Base-by-base conservation (phyloP, 2,888 invertebrate species). In the Drosophila vallismaia region DNA sequence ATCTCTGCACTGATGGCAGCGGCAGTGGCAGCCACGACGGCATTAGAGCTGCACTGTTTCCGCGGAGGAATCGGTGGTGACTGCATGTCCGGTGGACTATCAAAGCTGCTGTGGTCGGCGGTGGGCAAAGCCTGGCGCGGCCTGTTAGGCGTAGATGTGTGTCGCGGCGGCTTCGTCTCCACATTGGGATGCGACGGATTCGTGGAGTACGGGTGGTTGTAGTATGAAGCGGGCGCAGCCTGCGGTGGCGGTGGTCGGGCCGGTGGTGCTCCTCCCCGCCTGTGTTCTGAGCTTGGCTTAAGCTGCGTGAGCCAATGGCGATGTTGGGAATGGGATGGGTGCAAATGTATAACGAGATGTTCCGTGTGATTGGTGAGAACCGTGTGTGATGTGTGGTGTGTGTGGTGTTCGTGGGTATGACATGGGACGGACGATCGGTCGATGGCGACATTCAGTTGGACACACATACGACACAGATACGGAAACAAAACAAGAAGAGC, bases 21-120 rank as follows among this genome's bases (percentile, higher is more conserved):
- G 6, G 89, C 89, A 5, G 88, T 85, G 56, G 77, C 76, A 0
- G 88, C 86, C 38, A 82, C 82, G 3, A 86, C 77, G 24, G 82
- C 78, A 66, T 85, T 84, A 6, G 73, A 56, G 59, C 84, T 79
- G 45, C 85, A 81, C 71, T 77, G 88, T 38, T 86, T 83, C 24
- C 90, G 77, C 29, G 91, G 91, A 12, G 92, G 92, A 52, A 92
- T 88, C 4, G 92, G 92, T 12, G 92, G 92, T 46, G 92, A 91
- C 49, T 89, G 88, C 79, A 92, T 87, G 69, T 91, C 91, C 36
- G 92, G 92, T 28, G 92, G 91, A 64, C 74, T 87, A 72, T 92
- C 92, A 75, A 90, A 92, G 44, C 78, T 80, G 38, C 79, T 81
- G 8, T 89, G 90, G 60, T 90, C 87, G n/a, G 88, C 87, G 10